Evolutionary conservation across 2,797 vertebrate species (phyloP), one percentile per base, ranked within the genome.

Genomic region (Pterois miles): DNA sequence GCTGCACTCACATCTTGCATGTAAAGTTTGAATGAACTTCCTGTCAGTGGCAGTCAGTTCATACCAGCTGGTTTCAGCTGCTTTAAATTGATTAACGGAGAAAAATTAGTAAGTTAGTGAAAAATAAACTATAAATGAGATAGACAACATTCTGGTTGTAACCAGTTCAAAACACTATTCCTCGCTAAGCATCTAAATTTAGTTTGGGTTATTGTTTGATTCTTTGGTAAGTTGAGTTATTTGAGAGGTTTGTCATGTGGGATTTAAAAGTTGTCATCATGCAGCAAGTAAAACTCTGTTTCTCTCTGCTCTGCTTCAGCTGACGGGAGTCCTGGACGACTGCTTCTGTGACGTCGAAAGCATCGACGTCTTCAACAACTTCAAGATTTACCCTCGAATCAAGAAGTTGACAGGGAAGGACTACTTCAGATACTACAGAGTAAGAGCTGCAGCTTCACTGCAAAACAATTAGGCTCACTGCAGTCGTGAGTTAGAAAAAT

Each of bases 391-490:
- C 86, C 98, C 98, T n/a, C 96, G 93, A 75, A 95, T 99, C 78
- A 95, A 96, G 91, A 97, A 95, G 74, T 94, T 99, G 73, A 96
- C 95, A 18, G 97, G 96, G 86, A 95, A 95, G 23, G 98, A 98
- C 91, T 99, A 97, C 92, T 99, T 99, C 92, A 96, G 97, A 94
- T 99, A 99, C 91, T 99, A 99, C 91, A 96, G 96, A 93, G 98
- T 99, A 90, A 77, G 90, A 73, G n/a, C 36, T 4, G 40, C 63
- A 13, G 16, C 56, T 8, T 8, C 58, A 3, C 2, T 46, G 25
- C 6, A 0, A 23, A 8, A n/a, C 36, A 2, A 10, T 5, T 5
- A 4, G 18, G n/a, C 23, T 20, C 22, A 7, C 31, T 50, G 20
- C 6, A 65, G 6, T 29, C n/a, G 3, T 46, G 16, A 33, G 14